Percentiles rank a stretch among this genome's conserved stretches.
phyloP scores from a whole-genome alignment of 2,113 vertebrate species.

The Elaphurus davidianus region DNA sequence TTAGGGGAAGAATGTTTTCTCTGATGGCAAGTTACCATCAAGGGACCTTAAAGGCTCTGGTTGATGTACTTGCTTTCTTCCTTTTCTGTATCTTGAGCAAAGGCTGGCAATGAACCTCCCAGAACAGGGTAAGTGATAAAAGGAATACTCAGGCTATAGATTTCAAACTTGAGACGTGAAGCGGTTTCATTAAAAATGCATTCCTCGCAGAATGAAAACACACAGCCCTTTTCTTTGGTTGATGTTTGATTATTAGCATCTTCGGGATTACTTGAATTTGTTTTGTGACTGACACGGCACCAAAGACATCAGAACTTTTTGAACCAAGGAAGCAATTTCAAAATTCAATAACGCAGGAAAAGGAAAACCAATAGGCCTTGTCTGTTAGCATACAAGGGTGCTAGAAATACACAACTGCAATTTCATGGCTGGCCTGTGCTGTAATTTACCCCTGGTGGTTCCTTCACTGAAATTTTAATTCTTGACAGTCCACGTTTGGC shows the following conservation, averaged over 20 bases:
- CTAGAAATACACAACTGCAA: not conserved
- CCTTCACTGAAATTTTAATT: constrained; percentile 2
- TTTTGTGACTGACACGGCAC: constrained; percentile 42
- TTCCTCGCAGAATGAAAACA: constrained; percentile 61
- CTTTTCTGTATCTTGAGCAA: not conserved
- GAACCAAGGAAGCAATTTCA: constrained; percentile 55
- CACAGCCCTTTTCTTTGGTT: constrained; percentile 30
- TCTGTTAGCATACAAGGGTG: not conserved
- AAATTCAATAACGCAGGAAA: not conserved
- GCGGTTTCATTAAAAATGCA: constrained; percentile 45
- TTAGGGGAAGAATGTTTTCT: not conserved
- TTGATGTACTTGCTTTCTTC: not conserved
- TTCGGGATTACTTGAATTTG: constrained; percentile 46
- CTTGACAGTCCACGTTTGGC: not conserved
- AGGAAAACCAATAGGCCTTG: constrained; percentile 46
- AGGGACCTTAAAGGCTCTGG: not conserved
- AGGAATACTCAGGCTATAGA: not conserved
- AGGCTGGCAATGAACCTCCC: not conserved
- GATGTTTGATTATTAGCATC: constrained; percentile 55
- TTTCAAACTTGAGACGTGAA: constrained; percentile 28
- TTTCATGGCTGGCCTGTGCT: constrained; percentile 60
- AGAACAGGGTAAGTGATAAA: not conserved
- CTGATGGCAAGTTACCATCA: not conserved
- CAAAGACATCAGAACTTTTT: constrained; percentile 45
- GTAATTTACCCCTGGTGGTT: not conserved